These are phyloP conservation scores for Macrosiphum euphorbiae DNA, from an alignment of 2,888 invertebrate genomes.

Conservation along the genomic window DNA sequence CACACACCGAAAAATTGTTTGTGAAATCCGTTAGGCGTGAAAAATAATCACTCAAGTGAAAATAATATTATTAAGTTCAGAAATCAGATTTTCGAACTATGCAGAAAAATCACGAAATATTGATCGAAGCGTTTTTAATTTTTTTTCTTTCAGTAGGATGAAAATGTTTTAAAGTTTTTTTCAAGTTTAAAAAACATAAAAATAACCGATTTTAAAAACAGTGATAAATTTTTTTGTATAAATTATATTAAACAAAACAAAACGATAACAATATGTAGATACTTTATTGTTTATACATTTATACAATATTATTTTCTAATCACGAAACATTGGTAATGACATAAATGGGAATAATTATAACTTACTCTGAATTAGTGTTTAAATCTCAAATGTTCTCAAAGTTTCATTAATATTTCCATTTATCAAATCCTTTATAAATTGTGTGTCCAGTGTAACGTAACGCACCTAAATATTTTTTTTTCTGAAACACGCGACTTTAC, in stretches of 20 bases:
- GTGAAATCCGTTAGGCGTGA: not conserved
- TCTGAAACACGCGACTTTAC: no score
- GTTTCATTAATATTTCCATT: not conserved
- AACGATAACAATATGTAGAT: not conserved
- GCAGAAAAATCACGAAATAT: not conserved
- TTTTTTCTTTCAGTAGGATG: not conserved
- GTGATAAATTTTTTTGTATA: not conserved
- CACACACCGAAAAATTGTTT: not conserved
- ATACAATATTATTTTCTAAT: not conserved
- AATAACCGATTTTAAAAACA: not conserved
- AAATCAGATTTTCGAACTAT: not conserved
- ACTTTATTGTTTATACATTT: not conserved
- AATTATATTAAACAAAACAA: not conserved
- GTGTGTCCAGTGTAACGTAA: not conserved
- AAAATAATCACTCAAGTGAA: not conserved
- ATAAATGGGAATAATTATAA: not conserved
- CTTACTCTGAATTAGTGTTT: not conserved
- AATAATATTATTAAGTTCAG: not conserved
- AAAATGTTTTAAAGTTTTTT: not conserved
- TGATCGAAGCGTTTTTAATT: not conserved
- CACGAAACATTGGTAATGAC: not conserved
- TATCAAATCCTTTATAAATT: not conserved
- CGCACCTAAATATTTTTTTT: not conserved
- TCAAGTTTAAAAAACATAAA: not conserved
- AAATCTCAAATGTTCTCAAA: not conserved